Evolutionary conservation across 2,113 vertebrate species (phyloP).

Genomic region (Mastomys coucha): DNA sequence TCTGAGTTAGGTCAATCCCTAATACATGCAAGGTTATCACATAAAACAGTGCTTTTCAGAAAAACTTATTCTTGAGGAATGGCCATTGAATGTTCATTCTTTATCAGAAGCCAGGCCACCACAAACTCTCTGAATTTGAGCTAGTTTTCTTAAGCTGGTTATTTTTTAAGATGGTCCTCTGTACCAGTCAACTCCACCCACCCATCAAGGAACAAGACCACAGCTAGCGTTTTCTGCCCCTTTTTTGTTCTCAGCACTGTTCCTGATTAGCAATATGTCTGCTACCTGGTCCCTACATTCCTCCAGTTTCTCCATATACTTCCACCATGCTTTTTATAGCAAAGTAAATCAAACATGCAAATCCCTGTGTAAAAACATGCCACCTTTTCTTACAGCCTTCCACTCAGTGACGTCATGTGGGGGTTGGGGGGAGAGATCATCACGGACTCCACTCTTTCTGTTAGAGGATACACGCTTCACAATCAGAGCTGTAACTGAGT

Average conservation of each 20-base stretch:
- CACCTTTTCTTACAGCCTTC: background rate
- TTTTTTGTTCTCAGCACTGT: background rate
- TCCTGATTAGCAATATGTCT: background rate
- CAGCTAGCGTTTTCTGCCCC: background rate
- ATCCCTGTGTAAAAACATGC: slow-evolving; percentile 43
- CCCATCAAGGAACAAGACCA: background rate
- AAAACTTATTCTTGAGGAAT: slow-evolving; percentile 27
- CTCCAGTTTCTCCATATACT: background rate
- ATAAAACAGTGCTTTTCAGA: background rate
- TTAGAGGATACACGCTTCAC: background rate
- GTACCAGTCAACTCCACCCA: background rate
- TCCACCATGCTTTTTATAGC: slow-evolving; percentile 29
- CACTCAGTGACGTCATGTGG: background rate
- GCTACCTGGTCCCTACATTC: background rate
- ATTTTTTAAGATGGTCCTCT: background rate
- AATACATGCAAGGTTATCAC: background rate
- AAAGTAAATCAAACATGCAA: background rate
- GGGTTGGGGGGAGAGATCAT: background rate
- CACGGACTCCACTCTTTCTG: slow-evolving; percentile 31
- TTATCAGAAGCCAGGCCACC: slow-evolving; percentile 8
- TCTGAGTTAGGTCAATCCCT: background rate
- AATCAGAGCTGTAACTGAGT: background rate
- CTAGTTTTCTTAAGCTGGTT: background rate
- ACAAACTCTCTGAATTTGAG: background rate
- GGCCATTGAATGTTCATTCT: background rate